These are phyloP conservation scores for Drosophila teissieri DNA, from an alignment of 1,140 invertebrate species.

Conservation along the genomic window DNA sequence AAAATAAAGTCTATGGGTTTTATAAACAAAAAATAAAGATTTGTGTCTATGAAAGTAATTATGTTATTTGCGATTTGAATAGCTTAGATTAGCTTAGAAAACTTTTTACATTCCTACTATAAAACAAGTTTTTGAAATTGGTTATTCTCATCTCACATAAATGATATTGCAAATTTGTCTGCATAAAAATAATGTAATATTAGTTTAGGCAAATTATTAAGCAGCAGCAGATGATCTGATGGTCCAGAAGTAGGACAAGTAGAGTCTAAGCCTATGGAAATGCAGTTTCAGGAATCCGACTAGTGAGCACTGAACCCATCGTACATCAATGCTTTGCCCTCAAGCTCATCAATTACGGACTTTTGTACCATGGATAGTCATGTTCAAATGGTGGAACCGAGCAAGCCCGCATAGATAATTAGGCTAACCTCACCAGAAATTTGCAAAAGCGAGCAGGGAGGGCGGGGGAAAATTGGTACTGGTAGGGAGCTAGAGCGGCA, in stretches of 20 bases:
- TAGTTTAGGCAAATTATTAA: too few species aligned
- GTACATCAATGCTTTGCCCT: constrained; percentile 12
- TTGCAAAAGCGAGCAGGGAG: constrained; percentile 13
- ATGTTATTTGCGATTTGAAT: too few species aligned
- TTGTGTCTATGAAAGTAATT: too few species aligned
- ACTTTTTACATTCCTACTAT: too few species aligned
- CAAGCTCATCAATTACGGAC: constrained; percentile 22
- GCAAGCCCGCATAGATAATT: constrained; percentile 57
- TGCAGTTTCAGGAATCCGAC: constrained; percentile 4
- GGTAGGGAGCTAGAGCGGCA: neutral
- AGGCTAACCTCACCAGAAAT: constrained; percentile 47
- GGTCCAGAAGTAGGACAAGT: neutral
- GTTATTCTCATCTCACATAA: neutral
- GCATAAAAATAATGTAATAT: too few species aligned
- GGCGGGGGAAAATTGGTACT: neutral
- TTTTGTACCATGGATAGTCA: neutral
- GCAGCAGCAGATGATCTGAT: neutral
- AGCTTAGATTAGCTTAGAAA: too few species aligned
- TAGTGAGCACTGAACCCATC: neutral
- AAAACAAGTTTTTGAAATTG: too few species aligned
- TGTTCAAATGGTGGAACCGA: constrained; percentile 10
- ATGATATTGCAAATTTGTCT: neutral
- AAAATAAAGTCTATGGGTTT: neutral
- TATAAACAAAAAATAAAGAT: too few species aligned
- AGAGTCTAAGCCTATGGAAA: neutral